A percentile compares a stretch with the other conserved stretches of the same genome.
phyloP scores from a whole-genome alignment of 1,140 invertebrate species.

The Gryon sp. region DNA sequence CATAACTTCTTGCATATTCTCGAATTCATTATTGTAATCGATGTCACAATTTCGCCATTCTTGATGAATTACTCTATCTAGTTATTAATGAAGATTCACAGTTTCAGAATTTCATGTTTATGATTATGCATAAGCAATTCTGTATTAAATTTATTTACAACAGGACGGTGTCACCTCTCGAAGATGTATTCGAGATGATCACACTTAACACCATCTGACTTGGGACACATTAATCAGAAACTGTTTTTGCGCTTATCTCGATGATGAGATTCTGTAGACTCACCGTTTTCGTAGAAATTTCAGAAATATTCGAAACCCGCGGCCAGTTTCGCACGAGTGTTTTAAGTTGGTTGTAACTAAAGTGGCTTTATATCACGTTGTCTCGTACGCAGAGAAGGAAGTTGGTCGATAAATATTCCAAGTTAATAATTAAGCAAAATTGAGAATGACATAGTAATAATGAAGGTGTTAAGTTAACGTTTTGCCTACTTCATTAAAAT shows the following conservation, averaged over 20 bases:
- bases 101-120: conserved; percentile 7
- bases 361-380: conserved; percentile 53
- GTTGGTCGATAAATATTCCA: conserved; percentile 46
- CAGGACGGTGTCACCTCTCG: background rate
- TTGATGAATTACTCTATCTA: background rate
- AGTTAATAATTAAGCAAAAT: conserved; percentile 50
- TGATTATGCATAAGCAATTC: conserved; percentile 16
- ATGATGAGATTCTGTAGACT: conserved; percentile 36
- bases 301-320: conserved; percentile 38
- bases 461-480: conserved; percentile 51
- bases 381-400: conserved; percentile 46
- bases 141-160: conserved; percentile 6
- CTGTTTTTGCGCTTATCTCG: conserved; percentile 40
- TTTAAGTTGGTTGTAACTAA: conserved; percentile 47
- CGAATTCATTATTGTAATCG: no score
- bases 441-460: conserved; percentile 43
- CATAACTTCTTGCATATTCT: no score
- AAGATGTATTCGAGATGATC: conserved; percentile 10
- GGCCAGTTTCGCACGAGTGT: conserved; percentile 41
- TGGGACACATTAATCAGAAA: conserved; percentile 34
- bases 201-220: conserved; percentile 11
- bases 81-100: conserved; percentile 25
- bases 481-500: conserved; percentile 45
- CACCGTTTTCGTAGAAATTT: conserved; percentile 51
- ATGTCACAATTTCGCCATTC: background rate